phyloP scores from a whole-genome alignment of 1,140 invertebrate genomes.

The Reticulitermes speratus region DNA sequence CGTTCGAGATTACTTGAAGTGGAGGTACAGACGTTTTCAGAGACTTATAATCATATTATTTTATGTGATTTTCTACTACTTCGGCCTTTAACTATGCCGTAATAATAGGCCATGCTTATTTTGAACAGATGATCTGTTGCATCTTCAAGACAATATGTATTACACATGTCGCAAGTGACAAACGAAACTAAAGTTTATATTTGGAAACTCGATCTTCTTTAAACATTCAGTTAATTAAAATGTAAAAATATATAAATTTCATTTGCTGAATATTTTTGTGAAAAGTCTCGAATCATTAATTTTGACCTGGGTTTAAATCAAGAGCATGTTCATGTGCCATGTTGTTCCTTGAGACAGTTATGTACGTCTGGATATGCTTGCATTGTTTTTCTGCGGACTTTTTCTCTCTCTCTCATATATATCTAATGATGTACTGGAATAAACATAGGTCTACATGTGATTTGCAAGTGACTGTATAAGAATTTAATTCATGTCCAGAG shows the following conservation, averaged over 20 bases:
- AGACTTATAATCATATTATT: constrained; percentile 17
- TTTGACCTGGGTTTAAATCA: too few species aligned
- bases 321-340: too few species aligned
- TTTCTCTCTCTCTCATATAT: too few species aligned
- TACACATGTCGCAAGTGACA: neutral
- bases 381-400: too few species aligned
- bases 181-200: neutral
- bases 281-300: neutral
- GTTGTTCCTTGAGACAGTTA: too few species aligned
- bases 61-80: neutral
- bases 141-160: neutral
- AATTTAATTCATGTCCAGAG: too few species aligned
- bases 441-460: too few species aligned
- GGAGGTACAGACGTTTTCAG: neutral
- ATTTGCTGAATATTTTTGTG: neutral
- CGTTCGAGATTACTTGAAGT: constrained; percentile 10
- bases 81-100: neutral
- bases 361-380: too few species aligned
- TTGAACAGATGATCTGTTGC: neutral
- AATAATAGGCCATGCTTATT: neutral
- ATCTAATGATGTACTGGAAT: too few species aligned
- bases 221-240: too few species aligned
- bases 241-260: neutral
- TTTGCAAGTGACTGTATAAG: too few species aligned
- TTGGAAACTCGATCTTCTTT: neutral